A percentile compares a stretch with the other conserved stretches of the same genome.
Conservation (phyloP, 35 echinoderm and acorn worm species). For the Chiridota heheva region DNA sequence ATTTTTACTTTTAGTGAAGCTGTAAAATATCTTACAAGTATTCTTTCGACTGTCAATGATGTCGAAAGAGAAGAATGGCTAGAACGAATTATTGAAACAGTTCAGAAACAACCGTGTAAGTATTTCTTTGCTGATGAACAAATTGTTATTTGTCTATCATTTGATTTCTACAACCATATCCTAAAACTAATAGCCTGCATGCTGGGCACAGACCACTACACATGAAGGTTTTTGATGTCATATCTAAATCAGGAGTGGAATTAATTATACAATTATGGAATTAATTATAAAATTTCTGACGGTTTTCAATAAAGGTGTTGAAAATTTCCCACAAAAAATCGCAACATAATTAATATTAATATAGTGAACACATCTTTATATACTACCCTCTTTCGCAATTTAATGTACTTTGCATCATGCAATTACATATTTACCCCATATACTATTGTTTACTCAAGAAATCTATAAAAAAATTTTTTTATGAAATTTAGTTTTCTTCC, state of each 20-base stretch:
- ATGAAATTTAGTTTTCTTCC: no score
- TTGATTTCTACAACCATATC: not conserved
- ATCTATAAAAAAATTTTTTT: no score
- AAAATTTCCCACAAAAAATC: no score
- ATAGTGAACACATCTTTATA: no score
- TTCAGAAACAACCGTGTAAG: constrained; percentile 95
- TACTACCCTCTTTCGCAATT: no score
- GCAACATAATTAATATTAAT: no score
- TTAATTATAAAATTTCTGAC: not conserved
- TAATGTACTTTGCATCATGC: no score
- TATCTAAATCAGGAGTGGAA: not conserved
- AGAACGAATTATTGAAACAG: constrained; percentile 83
- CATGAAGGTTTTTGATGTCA: not conserved
- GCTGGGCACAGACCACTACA: not conserved
- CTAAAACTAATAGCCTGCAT: not conserved
- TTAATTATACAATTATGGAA: not conserved
- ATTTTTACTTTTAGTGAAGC: constrained; percentile 73
- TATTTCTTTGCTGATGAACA: not conserved
- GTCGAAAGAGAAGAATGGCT: constrained; percentile 82
- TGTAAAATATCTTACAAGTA: constrained; percentile 66
- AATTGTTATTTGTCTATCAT: not conserved
- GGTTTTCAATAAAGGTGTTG: no score
- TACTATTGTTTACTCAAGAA: no score
- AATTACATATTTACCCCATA: not conserved
- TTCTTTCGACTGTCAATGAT: constrained; percentile 74